Conservation (phyloP, 2,113 vertebrate species). For the Fulmarus glacialis region DNA sequence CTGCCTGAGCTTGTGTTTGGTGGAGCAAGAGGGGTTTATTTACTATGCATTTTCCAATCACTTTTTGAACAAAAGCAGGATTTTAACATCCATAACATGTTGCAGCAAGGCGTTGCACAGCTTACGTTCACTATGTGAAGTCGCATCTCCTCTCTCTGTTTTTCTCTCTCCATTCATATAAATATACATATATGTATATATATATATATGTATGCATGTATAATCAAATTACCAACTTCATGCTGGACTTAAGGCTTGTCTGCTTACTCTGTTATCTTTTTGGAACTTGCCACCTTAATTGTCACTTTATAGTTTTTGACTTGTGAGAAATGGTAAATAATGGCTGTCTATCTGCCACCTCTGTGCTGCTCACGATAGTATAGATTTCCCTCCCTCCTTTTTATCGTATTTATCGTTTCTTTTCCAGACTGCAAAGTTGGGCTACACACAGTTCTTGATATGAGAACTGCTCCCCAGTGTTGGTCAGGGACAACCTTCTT, state of each 20-base stretch:
- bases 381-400: background rate
- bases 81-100: background rate
- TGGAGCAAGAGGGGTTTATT: background rate
- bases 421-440: background rate
- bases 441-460: background rate
- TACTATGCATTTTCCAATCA: background rate
- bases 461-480: background rate
- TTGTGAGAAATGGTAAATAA: background rate
- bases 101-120: background rate
- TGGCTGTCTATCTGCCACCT: background rate
- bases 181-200: background rate
- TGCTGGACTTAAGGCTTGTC: background rate
- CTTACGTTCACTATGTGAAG: background rate
- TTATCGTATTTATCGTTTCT: accelerated
- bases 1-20: background rate
- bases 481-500: background rate
- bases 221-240: background rate
- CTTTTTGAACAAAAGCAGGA: background rate
- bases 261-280: background rate
- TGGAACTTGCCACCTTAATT: background rate
- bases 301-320: background rate
- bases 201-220: too few relatives aligned
- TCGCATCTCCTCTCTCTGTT: too few relatives aligned
- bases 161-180: background rate
- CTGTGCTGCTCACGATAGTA: accelerated